Evolutionary conservation across 2,888 invertebrate genomes (phyloP).

Genomic region (Lapara coniferarum): DNA sequence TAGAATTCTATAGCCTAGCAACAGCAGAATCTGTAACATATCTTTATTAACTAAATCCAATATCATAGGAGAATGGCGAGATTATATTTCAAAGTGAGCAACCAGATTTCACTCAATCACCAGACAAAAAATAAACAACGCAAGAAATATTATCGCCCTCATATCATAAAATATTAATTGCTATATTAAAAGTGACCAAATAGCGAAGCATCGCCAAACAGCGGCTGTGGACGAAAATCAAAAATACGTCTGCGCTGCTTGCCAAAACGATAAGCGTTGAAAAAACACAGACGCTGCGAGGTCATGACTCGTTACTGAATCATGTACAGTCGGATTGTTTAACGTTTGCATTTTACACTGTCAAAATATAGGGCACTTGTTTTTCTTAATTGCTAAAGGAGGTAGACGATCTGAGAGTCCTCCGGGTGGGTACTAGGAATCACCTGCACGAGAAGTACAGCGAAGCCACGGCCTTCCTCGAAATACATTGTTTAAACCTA

Average conservation of each 20-base stretch:
- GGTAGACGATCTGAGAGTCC: too few relatives aligned
- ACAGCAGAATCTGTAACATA: too few relatives aligned
- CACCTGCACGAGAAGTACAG: too few relatives aligned
- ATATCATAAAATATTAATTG: constrained; percentile 8
- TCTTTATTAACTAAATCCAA: too few relatives aligned
- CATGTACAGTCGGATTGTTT: constrained; percentile 3
- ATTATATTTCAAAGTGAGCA: not conserved
- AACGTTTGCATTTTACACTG: not conserved
- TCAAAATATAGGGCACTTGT: too few relatives aligned
- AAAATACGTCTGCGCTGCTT: constrained; percentile 18
- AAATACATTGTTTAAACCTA: too few relatives aligned
- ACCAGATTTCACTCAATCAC: not conserved
- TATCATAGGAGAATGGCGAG: not conserved
- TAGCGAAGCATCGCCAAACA: constrained; percentile 14
- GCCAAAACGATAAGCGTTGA: constrained; percentile 21
- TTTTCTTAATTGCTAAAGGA: too few relatives aligned
- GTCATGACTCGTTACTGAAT: constrained; percentile 12
- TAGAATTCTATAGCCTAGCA: too few relatives aligned
- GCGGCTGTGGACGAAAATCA: constrained; percentile 4
- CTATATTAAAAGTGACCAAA: constrained; percentile 9
- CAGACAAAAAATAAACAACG: not conserved
- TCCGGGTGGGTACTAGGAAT: too few relatives aligned
- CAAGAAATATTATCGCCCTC: not conserved
- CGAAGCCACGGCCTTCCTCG: too few relatives aligned
- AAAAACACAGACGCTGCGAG: constrained; percentile 28